Evolutionary conservation across 2,888 invertebrate genomes (phyloP).

Genomic region (Clostera curtula): DNA sequence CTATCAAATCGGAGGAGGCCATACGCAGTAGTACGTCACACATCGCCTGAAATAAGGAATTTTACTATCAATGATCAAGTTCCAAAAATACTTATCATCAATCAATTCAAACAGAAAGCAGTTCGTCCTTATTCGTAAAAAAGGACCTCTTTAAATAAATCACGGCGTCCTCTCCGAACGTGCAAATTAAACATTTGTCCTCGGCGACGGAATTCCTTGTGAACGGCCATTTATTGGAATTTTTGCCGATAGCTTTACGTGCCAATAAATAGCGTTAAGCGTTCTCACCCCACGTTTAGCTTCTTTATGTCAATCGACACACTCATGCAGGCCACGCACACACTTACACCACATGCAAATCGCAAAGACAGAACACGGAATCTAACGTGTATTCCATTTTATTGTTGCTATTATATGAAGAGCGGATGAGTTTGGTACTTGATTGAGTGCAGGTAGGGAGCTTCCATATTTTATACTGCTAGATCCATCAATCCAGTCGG

Average conservation of each 20-base stretch:
- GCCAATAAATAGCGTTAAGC: slow-evolving; percentile 67
- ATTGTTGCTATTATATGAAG: slow-evolving; percentile 46
- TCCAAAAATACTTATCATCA: no score
- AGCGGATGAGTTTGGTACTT: slow-evolving; percentile 35
- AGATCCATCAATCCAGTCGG: no score
- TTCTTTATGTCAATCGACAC: slow-evolving; percentile 57
- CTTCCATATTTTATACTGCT: no score
- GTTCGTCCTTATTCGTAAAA: slow-evolving; percentile 9
- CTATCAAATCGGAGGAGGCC: no score
- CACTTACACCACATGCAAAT: slow-evolving; percentile 54
- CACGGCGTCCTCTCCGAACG: slow-evolving; percentile 43
- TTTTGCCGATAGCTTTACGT: slow-evolving; percentile 67
- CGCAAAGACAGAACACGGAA: slow-evolving; percentile 60
- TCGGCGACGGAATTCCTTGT: slow-evolving; percentile 46
- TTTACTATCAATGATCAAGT: no score
- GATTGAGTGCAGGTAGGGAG: slow-evolving; percentile 4
- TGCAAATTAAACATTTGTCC: slow-evolving; percentile 73
- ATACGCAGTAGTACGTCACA: no score
- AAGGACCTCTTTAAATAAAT: slow-evolving; percentile 40
- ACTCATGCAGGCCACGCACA: slow-evolving; percentile 25
- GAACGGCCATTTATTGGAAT: slow-evolving; percentile 66
- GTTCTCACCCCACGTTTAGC: slow-evolving; percentile 60
- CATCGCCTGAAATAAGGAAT: no score
- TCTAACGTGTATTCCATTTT: slow-evolving; percentile 68
- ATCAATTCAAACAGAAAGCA: slow-evolving; percentile 1